Evolutionary conservation across 2,797 vertebrate species (phyloP).

Genomic region (Myripristis jacobus): DNA sequence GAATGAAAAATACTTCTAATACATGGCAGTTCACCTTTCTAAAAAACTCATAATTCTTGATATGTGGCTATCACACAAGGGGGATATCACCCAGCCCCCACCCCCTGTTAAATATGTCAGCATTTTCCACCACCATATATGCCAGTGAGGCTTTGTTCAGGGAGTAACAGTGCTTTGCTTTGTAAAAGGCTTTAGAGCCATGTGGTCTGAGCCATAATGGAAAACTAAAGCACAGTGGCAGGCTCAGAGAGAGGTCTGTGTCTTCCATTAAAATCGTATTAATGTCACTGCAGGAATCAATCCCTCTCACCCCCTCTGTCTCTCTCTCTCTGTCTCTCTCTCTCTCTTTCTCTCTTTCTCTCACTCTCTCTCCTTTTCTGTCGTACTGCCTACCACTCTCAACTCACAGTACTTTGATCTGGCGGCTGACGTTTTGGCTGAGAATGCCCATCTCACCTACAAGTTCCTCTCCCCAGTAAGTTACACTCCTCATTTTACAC

Average conservation of each 20-base stretch:
- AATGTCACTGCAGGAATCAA: slow-evolving; percentile 33
- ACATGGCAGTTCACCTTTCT: too few species aligned
- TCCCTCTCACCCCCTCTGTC: slow-evolving; percentile 7
- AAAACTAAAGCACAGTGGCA: slow-evolving; percentile 1
- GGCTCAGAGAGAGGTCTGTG: not conserved
- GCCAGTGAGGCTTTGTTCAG: slow-evolving; percentile 4
- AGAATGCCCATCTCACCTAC: slow-evolving; percentile 95
- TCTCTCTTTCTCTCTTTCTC: slow-evolving; percentile 12
- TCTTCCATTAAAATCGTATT: slow-evolving; percentile 62
- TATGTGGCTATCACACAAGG: too few species aligned
- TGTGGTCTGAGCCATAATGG: slow-evolving; percentile 17
- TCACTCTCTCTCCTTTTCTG: not conserved
- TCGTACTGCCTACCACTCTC: slow-evolving; percentile 7
- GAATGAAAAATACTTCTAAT: too few species aligned
- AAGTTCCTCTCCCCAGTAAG: slow-evolving; percentile 91
- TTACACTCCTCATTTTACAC: not conserved
- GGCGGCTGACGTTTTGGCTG: slow-evolving; percentile 95
- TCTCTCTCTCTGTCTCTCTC: slow-evolving; percentile 45
- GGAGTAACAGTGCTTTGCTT: slow-evolving; percentile 1
- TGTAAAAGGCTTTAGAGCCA: slow-evolving; percentile 19
- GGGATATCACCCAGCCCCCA: too few species aligned
- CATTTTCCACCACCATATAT: slow-evolving; percentile 43
- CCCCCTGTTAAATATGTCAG: slow-evolving; percentile 28
- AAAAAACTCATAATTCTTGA: too few species aligned
- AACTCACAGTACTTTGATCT: slow-evolving; percentile 90